phyloP scores from a whole-genome alignment of 2,888 invertebrate species.

The Drosophila atripex region DNA sequence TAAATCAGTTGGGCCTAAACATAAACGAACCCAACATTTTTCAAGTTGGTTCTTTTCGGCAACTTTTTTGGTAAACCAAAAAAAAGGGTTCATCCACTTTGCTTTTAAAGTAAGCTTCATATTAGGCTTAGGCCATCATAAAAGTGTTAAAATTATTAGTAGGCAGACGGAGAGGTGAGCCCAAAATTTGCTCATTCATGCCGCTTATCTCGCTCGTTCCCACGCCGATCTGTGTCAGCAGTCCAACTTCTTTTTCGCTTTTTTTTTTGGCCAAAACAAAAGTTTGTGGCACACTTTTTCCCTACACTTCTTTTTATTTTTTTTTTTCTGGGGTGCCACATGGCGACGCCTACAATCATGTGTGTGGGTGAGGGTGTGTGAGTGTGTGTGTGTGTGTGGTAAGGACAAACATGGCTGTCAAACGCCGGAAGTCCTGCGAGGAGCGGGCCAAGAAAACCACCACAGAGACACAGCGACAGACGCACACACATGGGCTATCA shows the following conservation, averaged over 20 bases:
- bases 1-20: constrained; percentile 61
- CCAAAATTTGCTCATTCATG: neutral
- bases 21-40: constrained; percentile 23
- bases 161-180: neutral
- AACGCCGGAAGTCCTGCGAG: constrained; percentile 33
- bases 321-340: constrained; percentile 29
- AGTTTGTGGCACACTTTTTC: constrained; percentile 67
- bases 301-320: constrained; percentile 8
- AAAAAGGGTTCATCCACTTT: constrained; percentile 17
- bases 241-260: constrained; percentile 25
- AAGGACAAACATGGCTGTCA: constrained; percentile 69
- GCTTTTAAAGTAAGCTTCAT: neutral
- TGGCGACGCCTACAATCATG: constrained; percentile 61
- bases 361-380: constrained; percentile 31
- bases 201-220: constrained; percentile 18
- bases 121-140: neutral
- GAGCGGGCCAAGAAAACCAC: constrained; percentile 67
- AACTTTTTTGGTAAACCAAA: constrained; percentile 20
- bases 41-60: constrained; percentile 15
- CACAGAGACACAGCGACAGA: constrained; percentile 46
- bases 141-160: constrained; percentile 1
- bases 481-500: constrained; percentile 20
- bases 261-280: constrained; percentile 38
- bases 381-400: constrained; percentile 35
- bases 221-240: constrained; percentile 37